A percentile compares a stretch with the other conserved stretches of the same genome.
These are phyloP conservation scores for Anoplolepis gracilipes DNA, from an alignment of 1,140 invertebrate genomes.

Conservation along the genomic window DNA sequence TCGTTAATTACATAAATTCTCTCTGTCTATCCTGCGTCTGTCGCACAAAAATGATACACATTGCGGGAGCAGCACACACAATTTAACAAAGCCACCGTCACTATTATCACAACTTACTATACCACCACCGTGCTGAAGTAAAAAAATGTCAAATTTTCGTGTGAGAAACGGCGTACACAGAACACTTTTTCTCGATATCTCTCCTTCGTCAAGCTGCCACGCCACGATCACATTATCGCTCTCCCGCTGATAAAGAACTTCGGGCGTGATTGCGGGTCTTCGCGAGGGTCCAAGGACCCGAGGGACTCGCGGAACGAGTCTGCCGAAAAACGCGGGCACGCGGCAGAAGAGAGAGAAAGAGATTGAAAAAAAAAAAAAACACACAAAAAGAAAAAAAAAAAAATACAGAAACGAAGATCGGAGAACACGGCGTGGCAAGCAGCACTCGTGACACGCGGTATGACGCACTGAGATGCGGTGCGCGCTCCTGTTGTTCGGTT, in stretches of 20 bases:
- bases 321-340: slow-evolving; percentile 39
- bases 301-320: neutral
- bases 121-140: neutral
- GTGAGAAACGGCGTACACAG: neutral
- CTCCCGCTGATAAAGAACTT: slow-evolving; percentile 31
- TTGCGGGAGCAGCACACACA: neutral
- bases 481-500: slow-evolving; percentile 25
- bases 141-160: neutral
- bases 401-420: neutral
- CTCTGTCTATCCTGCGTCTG: too few relatives aligned
- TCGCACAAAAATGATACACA: slow-evolving; percentile 14
- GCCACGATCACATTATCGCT: slow-evolving; percentile 35
- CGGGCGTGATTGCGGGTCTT: slow-evolving; percentile 28
- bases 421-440: neutral
- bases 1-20: neutral
- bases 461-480: slow-evolving; percentile 42
- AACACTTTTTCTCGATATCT: too few relatives aligned
- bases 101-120: slow-evolving; percentile 34
- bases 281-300: neutral
- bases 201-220: neutral
- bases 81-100: neutral
- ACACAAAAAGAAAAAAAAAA: too few relatives aligned
- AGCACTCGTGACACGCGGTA: slow-evolving; percentile 45
- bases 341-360: neutral
- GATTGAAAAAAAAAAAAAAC: too few relatives aligned